Percentiles rank a stretch among this genome's conserved stretches.
Conservation (phyloP, 2,888 invertebrate species). For the Rhagium mordax region DNA sequence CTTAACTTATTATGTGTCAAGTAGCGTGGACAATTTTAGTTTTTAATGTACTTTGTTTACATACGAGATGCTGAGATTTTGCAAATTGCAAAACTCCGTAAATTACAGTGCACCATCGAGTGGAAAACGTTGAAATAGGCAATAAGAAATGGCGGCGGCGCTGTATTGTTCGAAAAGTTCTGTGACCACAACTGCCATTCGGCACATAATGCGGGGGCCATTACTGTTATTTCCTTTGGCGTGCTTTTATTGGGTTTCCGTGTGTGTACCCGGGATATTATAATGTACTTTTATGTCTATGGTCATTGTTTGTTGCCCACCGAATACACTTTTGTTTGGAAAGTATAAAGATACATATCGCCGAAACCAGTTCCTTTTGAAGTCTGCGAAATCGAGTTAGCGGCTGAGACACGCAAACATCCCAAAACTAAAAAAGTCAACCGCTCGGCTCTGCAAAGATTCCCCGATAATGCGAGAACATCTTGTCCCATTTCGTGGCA, state of each 20-base stretch:
- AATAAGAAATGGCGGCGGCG: constrained; percentile 6
- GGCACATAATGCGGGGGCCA: constrained; percentile 26
- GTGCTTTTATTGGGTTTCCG: constrained; percentile 33
- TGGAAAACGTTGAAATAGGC: background rate
- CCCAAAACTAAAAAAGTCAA: constrained; percentile 45
- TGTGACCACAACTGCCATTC: constrained; percentile 11
- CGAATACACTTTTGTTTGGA: constrained; percentile 4
- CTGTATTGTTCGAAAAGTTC: constrained; percentile 26
- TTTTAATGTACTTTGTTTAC: no score
- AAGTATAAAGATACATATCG: constrained; percentile 29
- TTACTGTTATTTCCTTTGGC: constrained; percentile 28
- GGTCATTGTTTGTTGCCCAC: constrained; percentile 21
- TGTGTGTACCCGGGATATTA: constrained; percentile 24
- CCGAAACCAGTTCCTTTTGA: constrained; percentile 38
- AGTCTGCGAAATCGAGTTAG: constrained; percentile 43
- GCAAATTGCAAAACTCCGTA: background rate
- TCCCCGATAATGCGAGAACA: constrained; percentile 53
- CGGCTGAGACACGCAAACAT: constrained; percentile 29
- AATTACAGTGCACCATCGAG: background rate
- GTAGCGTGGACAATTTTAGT: no score
- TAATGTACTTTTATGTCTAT: constrained; percentile 35
- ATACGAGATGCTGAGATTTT: no score
- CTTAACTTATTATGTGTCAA: no score
- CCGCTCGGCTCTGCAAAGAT: constrained; percentile 42
- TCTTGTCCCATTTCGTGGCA: constrained; percentile 58